Evolutionary conservation across 2,113 vertebrate genomes (phyloP), one percentile per base, ranked within the genome.

Genomic region (Arvicanthis niloticus): DNA sequence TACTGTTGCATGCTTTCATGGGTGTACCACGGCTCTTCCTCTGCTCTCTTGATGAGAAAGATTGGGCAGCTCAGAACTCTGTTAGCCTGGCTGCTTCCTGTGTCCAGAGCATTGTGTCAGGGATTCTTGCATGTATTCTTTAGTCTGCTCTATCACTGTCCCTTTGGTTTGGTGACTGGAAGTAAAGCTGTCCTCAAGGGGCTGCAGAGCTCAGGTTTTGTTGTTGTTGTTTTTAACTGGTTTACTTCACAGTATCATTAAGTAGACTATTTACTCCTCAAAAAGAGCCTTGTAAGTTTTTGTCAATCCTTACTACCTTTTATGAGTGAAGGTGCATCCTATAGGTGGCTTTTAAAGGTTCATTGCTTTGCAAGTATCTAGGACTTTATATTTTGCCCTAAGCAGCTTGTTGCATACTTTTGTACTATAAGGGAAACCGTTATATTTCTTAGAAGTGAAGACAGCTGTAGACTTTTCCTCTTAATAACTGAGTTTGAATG

Each of bases 361-460:
- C 9, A 29, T 65, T 65, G 24, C 9, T 65, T 65, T 26, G 62
- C 56, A 92, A 76, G 76, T 93, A 48, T 76, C 62, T 91, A 42
- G 17, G 29, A 76, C 76, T 95, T 92, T 56, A 73, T 96, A 8
- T 93, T 73, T 95, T 96, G 48, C 45, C 48, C 75, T 65, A 72
- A 45, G 11, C 40, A 90, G 62, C 56, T 93, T 89, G 78, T 37
- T 94, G 40, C 21, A 34, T 5, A 53, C 15, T 91, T 89, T 82
- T 77, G 73, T 45, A 78, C 56, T 95, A 85, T 82, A 53, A 82
- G 91, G 45, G 48, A 88, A 89, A 88, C 40, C 26, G 80, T 89
- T 85, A n/a, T 4, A 21, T 91, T 91, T 94, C 40, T 31, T 67
- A 73, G 75, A 56, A 88, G 60, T 78, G 51, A 94, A 78, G 80